These are phyloP conservation scores for Characodon lateralis DNA, from an alignment of 2,797 vertebrate species.

Conservation along the genomic window DNA sequence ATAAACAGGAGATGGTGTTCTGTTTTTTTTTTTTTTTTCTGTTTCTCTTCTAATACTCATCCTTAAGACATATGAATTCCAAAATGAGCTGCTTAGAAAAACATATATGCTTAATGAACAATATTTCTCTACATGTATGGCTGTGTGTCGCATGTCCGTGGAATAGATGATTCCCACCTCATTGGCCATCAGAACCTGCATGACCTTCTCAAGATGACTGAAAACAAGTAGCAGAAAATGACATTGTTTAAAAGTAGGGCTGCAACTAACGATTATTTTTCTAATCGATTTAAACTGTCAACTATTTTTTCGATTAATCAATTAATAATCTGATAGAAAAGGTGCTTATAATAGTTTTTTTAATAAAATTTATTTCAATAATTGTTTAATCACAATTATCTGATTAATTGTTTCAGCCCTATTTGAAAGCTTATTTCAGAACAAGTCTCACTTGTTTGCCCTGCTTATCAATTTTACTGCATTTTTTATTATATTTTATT, in stretches of 20 bases:
- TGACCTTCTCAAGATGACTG: slow-evolving; percentile 47
- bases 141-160: not conserved
- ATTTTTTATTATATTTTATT: slow-evolving; percentile 39
- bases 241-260: slow-evolving; percentile 13
- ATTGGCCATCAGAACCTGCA: slow-evolving; percentile 64
- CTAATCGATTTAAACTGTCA: not conserved
- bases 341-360: too few species aligned
- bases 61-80: slow-evolving; percentile 7
- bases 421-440: slow-evolving; percentile 13
- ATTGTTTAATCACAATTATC: too few species aligned
- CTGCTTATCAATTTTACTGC: slow-evolving; percentile 32
- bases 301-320: slow-evolving; percentile 1
- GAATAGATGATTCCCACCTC: slow-evolving; percentile 29
- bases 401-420: too few species aligned
- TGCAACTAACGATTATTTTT: too few species aligned
- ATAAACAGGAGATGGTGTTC: slow-evolving; percentile 14
- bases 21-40: slow-evolving; percentile 19
- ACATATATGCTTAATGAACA: not conserved
- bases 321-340: too few species aligned
- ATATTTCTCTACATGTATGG: not conserved
- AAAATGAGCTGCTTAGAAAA: not conserved
- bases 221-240: slow-evolving; percentile 10
- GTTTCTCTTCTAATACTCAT: slow-evolving; percentile 19
- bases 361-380: too few species aligned
- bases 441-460: slow-evolving; percentile 19